Evolutionary conservation across 2,888 invertebrate genomes (phyloP).

Genomic region (Allophyes oxyacanthae): DNA sequence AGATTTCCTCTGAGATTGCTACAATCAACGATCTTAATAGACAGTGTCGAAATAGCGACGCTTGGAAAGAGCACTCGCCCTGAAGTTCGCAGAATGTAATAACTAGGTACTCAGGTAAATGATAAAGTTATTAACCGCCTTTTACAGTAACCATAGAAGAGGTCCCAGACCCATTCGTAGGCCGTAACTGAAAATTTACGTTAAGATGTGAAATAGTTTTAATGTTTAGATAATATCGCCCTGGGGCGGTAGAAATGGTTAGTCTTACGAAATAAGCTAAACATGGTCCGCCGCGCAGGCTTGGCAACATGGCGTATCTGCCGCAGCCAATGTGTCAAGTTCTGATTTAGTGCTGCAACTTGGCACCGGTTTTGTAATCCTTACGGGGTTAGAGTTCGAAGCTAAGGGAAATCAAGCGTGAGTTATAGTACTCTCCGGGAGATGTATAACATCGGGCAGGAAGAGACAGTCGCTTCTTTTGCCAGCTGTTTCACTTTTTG

Average conservation of each 20-base stretch:
- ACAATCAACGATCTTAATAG: too few species aligned
- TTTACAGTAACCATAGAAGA: too few species aligned
- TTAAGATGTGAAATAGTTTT: background rate
- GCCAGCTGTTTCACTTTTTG: background rate
- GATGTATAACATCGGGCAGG: conserved; percentile 11
- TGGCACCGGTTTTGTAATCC: conserved; percentile 43
- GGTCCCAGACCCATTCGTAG: too few species aligned
- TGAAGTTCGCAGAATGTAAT: too few species aligned
- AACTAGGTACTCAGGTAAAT: too few species aligned
- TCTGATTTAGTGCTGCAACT: conserved; percentile 45
- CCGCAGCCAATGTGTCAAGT: conserved; percentile 48
- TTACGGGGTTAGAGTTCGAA: conserved; percentile 31
- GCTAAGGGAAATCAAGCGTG: conserved; percentile 19
- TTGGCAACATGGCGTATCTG: conserved; percentile 45
- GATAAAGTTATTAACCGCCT: too few species aligned
- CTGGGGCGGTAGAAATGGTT: conserved; percentile 13
- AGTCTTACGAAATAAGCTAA: too few species aligned
- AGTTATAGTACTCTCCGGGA: conserved; percentile 18
- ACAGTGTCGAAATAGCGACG: too few species aligned
- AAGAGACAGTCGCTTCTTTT: conserved; percentile 8
- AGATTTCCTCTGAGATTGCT: too few species aligned
- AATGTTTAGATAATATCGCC: conserved; percentile 12
- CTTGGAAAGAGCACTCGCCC: too few species aligned
- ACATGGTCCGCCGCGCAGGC: conserved; percentile 4
- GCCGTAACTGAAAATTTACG: background rate